Evolutionary conservation across 2,797 vertebrate genomes (phyloP).

Genomic region (Delichon dasypus): DNA sequence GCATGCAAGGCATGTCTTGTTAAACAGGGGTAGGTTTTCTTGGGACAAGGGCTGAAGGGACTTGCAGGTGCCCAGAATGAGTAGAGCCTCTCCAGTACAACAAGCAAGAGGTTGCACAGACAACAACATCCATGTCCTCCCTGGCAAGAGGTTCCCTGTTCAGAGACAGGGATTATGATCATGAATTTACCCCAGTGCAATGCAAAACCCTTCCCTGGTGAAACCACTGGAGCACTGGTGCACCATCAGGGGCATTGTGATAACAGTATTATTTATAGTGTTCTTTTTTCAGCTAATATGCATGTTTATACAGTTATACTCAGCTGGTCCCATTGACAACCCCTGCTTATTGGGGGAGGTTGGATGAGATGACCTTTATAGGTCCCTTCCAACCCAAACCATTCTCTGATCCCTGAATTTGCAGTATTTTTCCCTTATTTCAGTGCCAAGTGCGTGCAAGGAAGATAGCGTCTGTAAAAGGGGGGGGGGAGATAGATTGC

Average conservation of each 20-base stretch:
- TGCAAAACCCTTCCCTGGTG: neutral
- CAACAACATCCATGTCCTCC: neutral
- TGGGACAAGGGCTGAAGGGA: neutral
- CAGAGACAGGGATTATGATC: neutral
- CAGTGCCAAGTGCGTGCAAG: neutral
- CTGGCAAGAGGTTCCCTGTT: neutral
- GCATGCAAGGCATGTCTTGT: neutral
- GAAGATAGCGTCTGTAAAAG: accelerated
- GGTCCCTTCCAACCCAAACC: neutral
- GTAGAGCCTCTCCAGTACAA: accelerated
- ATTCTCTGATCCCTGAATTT: neutral
- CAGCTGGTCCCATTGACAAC: neutral
- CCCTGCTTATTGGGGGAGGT: neutral
- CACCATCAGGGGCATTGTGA: accelerated
- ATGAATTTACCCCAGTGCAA: neutral
- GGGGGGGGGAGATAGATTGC: neutral
- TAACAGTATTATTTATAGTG: neutral
- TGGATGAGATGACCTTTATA: neutral
- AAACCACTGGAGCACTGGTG: neutral
- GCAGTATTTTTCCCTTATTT: neutral
- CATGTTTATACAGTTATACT: neutral
- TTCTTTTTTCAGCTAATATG: neutral
- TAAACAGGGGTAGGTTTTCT: neutral
- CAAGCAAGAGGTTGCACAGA: neutral
- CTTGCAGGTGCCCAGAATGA: neutral